phyloP scores from a whole-genome alignment of 2,113 vertebrate genomes.

The Oryzias celebensis region DNA sequence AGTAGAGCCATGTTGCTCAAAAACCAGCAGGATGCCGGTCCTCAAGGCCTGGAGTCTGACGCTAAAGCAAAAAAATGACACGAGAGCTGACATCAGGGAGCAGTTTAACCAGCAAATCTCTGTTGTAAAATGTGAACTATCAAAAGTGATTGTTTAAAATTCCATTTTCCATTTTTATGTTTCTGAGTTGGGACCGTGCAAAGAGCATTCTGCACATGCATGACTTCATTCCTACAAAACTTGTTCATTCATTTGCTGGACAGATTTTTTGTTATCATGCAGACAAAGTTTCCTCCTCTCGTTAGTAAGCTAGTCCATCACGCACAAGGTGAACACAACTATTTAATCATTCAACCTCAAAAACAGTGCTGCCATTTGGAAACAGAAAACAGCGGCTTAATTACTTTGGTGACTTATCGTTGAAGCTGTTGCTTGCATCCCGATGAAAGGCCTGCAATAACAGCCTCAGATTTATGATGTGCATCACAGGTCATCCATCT shows the following conservation, averaged over 20 bases:
- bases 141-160: no score
- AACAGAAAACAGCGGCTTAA: constrained; percentile 52
- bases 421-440: constrained; percentile 56
- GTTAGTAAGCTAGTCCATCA: constrained; percentile 21
- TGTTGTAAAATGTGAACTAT: no score
- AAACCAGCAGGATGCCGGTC: no score
- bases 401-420: constrained; percentile 53
- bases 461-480: constrained; percentile 70
- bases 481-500: constrained; percentile 65
- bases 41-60: no score
- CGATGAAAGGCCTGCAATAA: constrained; percentile 64
- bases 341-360: constrained; percentile 39
- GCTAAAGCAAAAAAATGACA: no score
- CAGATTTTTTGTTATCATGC: constrained; percentile 16
- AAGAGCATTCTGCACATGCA: not conserved
- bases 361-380: constrained; percentile 41
- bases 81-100: no score
- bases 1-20: no score
- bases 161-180: no score
- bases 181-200: no score
- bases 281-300: constrained; percentile 19
- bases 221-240: not conserved
- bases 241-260: constrained; percentile 1
- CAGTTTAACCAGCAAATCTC: no score
- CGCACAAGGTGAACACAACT: constrained; percentile 39